Base-by-base conservation (phyloP, 2,888 invertebrate species). In the Abrostola tripartita region DNA sequence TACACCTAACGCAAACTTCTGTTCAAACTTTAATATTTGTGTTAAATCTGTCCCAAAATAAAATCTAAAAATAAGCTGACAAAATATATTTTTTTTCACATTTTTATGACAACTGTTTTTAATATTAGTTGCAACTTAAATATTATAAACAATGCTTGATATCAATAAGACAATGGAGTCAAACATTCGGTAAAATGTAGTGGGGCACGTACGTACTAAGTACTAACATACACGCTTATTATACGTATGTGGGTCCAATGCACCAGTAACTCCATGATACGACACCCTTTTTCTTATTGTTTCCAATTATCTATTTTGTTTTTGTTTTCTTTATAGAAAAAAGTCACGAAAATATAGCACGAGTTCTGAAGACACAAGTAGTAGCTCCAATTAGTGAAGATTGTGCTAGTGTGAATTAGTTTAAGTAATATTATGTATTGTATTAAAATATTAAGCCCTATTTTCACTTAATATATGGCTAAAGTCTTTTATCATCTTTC, bases 291-390 rank as follows among this genome's bases (percentile, higher is more conserved):
- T 68, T 70, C 49, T 54, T 73, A 14, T 75, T 78, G 78, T 84
- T 82, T 81, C 74, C 71, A 80, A 77, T 82, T 86, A 81, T 84
- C 81, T 88, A 81, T 85, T 85, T 84, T 86, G 79, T 74, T 87
- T 86, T 87, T 83, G 88, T 87, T 87, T 87, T 89, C 87, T 88
- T 95, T 95, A 92, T 95, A 95, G 95, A 93, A 92, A 91, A 92
- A 93, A 92, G 82, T 89, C 91, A 83, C 92, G 94, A 89, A 91
- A 91, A 81, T 88, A 89, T 92, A 93, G 92, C 90, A 92, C 92
- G 89, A 91, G 93, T 85, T 91, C 92, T 76, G 91, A 89, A 90
- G 93, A 91, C 90, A 89, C 91, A 78, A 92, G 90, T 91, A 91
- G 90, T 92, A 90, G 89, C 90, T 91, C 91, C 89, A 86, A 90